A percentile compares a stretch with the other conserved stretches of the same genome.
phyloP scores from a whole-genome alignment of 1,140 invertebrate genomes.

The Listronotus oregonensis region DNA sequence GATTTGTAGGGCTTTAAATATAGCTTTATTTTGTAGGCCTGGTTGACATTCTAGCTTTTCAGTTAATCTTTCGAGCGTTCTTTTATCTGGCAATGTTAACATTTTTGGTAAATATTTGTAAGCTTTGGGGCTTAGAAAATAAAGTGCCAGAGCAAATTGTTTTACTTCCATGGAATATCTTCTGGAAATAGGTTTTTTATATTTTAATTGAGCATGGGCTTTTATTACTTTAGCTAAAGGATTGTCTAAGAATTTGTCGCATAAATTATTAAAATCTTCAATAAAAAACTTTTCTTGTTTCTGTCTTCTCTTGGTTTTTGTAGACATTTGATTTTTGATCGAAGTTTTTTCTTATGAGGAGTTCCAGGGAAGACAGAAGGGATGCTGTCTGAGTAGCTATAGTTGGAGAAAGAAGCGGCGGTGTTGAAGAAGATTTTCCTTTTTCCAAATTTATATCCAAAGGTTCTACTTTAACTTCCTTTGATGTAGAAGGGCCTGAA shows the following conservation, averaged over 20 bases:
- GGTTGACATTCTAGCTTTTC: slow-evolving; percentile 6
- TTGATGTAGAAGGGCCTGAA: too few relatives aligned
- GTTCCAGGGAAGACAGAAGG: too few relatives aligned
- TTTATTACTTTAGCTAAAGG: slow-evolving; percentile 5
- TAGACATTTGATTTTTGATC: too few relatives aligned
- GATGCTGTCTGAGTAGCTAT: too few relatives aligned
- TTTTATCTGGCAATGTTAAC: background rate
- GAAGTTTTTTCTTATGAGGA: too few relatives aligned
- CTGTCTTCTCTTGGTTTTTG: too few relatives aligned
- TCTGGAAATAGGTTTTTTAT: slow-evolving; percentile 1
- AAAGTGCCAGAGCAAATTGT: slow-evolving; percentile 18
- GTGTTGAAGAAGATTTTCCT: too few relatives aligned
- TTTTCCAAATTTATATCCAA: too few relatives aligned
- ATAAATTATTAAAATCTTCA: background rate
- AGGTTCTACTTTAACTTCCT: too few relatives aligned
- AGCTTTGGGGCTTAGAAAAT: slow-evolving; percentile 15
- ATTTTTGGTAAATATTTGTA: slow-evolving; percentile 10
- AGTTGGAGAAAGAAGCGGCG: too few relatives aligned
- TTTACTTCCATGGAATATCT: slow-evolving; percentile 2
- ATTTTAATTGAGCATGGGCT: slow-evolving; percentile 13
- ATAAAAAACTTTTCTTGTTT: too few relatives aligned
- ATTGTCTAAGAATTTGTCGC: background rate
- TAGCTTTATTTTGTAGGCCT: slow-evolving; percentile 8
- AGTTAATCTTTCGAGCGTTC: slow-evolving; percentile 12
- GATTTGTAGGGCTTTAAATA: slow-evolving; percentile 13